phyloP scores from a whole-genome alignment of 1,140 invertebrate genomes.

The Nephotettix cincticeps region DNA sequence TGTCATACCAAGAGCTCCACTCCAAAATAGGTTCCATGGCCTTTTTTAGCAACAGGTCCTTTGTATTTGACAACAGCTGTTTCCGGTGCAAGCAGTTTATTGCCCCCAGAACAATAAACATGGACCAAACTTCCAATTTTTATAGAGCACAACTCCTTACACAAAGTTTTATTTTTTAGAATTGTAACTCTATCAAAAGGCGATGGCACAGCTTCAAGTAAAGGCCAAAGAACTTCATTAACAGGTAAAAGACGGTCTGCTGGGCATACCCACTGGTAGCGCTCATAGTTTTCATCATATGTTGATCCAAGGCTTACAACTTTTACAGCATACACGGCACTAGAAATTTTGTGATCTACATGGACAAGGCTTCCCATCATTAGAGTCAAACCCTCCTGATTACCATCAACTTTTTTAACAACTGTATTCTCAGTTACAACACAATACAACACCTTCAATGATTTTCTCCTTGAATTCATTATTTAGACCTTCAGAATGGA shows the following conservation, averaged over 20 bases:
- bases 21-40: constrained; percentile 41
- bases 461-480: neutral
- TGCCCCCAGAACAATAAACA: constrained; percentile 18
- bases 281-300: constrained; percentile 32
- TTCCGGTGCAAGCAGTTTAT: constrained; percentile 7
- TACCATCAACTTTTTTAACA: neutral
- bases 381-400: constrained; percentile 8
- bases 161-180: constrained; percentile 28
- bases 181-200: constrained; percentile 34
- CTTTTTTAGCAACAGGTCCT: constrained; percentile 37
- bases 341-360: constrained; percentile 27
- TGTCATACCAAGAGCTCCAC: constrained; percentile 41
- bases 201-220: constrained; percentile 31
- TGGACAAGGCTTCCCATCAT: constrained; percentile 35
- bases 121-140: constrained; percentile 31
- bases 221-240: constrained; percentile 34
- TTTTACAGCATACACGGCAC: constrained; percentile 30
- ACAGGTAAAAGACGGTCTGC: constrained; percentile 29
- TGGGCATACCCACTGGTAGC: constrained; percentile 35
- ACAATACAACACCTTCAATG: neutral
- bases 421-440: neutral
- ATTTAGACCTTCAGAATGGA: too few relatives aligned
- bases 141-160: constrained; percentile 30
- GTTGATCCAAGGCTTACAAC: constrained; percentile 30
- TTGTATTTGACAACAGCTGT: constrained; percentile 38